Evolutionary conservation across 1,140 invertebrate genomes (phyloP).

Genomic region (Nomia melanderi): DNA sequence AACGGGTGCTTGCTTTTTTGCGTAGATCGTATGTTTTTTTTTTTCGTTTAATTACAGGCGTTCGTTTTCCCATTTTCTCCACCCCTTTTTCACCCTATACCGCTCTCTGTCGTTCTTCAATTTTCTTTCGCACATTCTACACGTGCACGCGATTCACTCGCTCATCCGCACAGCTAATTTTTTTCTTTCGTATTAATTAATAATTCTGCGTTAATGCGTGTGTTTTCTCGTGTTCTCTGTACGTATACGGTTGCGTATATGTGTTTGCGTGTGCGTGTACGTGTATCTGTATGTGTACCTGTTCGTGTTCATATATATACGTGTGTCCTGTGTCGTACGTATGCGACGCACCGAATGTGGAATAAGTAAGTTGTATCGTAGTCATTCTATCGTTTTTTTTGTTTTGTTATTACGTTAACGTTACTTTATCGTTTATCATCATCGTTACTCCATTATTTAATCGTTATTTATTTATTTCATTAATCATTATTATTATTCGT

Average conservation of each 20-base stretch:
- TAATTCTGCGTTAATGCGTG: conserved; percentile 9
- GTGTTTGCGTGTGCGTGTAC: not conserved
- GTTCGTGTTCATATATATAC: too few relatives aligned
- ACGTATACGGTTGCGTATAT: not conserved
- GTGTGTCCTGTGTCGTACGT: not conserved
- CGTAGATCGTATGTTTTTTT: too few relatives aligned
- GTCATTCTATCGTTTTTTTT: conserved; percentile 53
- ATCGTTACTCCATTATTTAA: conserved; percentile 54
- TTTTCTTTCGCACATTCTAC: conserved; percentile 5
- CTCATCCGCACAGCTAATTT: not conserved
- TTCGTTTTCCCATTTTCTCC: not conserved
- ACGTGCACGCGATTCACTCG: not conserved
- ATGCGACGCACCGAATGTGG: conserved; percentile 46
- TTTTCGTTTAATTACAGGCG: not conserved
- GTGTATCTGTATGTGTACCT: too few relatives aligned
- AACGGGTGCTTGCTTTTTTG: conserved; percentile 27
- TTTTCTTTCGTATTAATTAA: conserved; percentile 8
- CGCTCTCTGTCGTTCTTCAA: conserved; percentile 18
- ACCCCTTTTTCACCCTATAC: not conserved
- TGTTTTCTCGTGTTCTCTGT: not conserved
- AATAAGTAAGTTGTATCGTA: conserved; percentile 61
- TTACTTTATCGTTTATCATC: conserved; percentile 48
- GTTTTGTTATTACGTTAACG: conserved; percentile 35
- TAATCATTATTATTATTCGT: conserved; percentile 39
- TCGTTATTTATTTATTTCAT: conserved; percentile 59